Percentiles rank a stretch among this genome's conserved stretches.
These are phyloP conservation scores for Mesorhabditis sp. DNA, from an alignment of 2,888 invertebrate genomes.

Conservation along the genomic window DNA sequence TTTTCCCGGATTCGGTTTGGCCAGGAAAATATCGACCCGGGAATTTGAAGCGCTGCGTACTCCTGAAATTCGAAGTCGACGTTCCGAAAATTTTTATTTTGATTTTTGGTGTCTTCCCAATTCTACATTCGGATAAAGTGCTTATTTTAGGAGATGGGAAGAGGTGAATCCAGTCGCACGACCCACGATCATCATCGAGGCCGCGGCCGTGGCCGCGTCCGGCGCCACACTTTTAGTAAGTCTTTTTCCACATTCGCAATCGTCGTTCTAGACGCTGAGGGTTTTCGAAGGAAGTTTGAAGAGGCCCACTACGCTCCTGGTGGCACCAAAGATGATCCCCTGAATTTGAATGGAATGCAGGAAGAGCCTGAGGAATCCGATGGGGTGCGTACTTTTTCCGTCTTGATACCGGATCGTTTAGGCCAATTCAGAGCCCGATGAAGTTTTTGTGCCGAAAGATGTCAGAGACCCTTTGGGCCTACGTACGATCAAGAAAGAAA, in stretches of 20 bases:
- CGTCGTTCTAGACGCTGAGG: not conserved
- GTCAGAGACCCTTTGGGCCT: not conserved
- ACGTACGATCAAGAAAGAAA: not conserved
- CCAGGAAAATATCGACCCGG: too few relatives aligned
- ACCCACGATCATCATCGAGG: not conserved
- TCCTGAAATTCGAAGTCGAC: too few relatives aligned
- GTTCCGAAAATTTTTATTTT: too few relatives aligned
- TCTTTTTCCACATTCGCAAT: not conserved
- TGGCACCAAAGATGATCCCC: conserved; percentile 21
- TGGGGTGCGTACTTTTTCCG: not conserved
- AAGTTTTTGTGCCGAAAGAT: not conserved
- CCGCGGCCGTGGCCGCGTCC: not conserved
- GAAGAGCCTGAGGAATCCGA: not conserved
- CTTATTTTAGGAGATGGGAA: not conserved
- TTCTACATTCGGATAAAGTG: not conserved
- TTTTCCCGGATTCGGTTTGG: too few relatives aligned
- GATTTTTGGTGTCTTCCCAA: too few relatives aligned
- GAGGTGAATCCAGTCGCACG: not conserved
- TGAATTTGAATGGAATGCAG: conserved; percentile 15
- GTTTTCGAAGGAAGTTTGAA: not conserved
- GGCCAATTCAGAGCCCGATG: not conserved
- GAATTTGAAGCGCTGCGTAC: too few relatives aligned
- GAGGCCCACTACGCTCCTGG: conserved; percentile 18
- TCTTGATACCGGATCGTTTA: not conserved
- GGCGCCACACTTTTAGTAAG: not conserved